A percentile compares a stretch with the other conserved stretches of the same genome.
phyloP scores from a whole-genome alignment of 2,888 invertebrate species.

The Himalopsyche tibetana region DNA sequence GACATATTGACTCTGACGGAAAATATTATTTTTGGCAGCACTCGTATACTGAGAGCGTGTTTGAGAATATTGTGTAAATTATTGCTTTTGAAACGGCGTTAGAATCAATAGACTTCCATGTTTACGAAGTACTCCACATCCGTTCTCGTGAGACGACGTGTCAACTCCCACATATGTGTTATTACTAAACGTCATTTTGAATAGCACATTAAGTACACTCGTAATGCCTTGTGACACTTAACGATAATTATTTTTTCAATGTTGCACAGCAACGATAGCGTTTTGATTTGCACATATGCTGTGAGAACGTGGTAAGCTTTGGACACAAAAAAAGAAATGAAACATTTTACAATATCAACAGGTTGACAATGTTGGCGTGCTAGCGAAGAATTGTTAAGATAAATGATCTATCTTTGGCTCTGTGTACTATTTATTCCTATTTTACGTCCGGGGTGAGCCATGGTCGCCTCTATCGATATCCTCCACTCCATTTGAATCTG shows the following conservation, averaged over 20 bases:
- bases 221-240: slow-evolving; percentile 6
- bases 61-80: slow-evolving; percentile 22
- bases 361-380: too few relatives aligned
- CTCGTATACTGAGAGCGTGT: background rate
- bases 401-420: too few relatives aligned
- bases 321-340: too few relatives aligned
- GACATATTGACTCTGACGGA: background rate
- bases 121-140: slow-evolving; percentile 31
- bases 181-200: slow-evolving; percentile 9
- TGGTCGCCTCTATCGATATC: too few relatives aligned
- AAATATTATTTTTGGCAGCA: slow-evolving; percentile 26
- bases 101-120: slow-evolving; percentile 30
- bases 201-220: background rate
- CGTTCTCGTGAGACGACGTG: background rate
- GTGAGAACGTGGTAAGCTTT: too few relatives aligned
- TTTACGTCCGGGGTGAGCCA: too few relatives aligned
- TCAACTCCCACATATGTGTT: slow-evolving; percentile 22
- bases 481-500: too few relatives aligned
- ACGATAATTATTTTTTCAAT: background rate
- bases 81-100: slow-evolving; percentile 11
- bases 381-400: too few relatives aligned
- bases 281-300: background rate
- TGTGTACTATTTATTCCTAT: too few relatives aligned
- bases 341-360: too few relatives aligned
- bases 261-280: background rate